A percentile compares a stretch with the other conserved stretches of the same genome.
Evolutionary conservation across 1,140 invertebrate genomes (phyloP).

Genomic region (Littorina saxatilis): DNA sequence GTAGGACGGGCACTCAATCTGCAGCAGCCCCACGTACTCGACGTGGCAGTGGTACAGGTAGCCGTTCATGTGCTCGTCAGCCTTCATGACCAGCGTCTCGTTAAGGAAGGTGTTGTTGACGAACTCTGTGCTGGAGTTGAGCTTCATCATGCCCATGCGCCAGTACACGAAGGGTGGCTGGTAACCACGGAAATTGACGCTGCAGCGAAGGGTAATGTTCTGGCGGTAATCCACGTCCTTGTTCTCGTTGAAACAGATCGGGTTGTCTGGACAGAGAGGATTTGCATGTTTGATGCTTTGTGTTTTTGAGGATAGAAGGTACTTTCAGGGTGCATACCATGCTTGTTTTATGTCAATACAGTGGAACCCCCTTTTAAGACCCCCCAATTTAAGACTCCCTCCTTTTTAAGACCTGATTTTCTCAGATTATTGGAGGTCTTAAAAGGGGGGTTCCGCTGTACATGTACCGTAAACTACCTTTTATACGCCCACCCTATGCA

Average conservation of each 20-base stretch:
- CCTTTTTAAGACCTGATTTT: no score
- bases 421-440: no score
- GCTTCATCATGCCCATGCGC: slow-evolving; percentile 18
- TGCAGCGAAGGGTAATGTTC: slow-evolving; percentile 32
- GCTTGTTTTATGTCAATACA: no score
- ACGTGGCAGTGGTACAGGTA: slow-evolving; percentile 53
- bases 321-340: background rate
- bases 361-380: no score
- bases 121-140: slow-evolving; percentile 29
- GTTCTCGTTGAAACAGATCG: slow-evolving; percentile 33
- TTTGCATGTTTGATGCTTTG: no score
- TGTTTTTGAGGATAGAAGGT: background rate
- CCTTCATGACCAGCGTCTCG: slow-evolving; percentile 27
- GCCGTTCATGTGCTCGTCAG: slow-evolving; percentile 49
- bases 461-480: no score
- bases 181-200: slow-evolving; percentile 26
- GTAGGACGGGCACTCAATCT: slow-evolving; percentile 23
- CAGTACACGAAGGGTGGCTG: slow-evolving; percentile 21
- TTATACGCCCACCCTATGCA: no score
- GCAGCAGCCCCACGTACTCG: slow-evolving; percentile 40
- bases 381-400: no score
- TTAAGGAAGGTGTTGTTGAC: slow-evolving; percentile 24
- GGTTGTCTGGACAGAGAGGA: slow-evolving; percentile 21
- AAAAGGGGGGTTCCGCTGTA: no score
- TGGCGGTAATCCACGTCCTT: slow-evolving; percentile 10